Percentiles rank a stretch among this genome's conserved stretches.
phyloP scores from a whole-genome alignment of 2,113 vertebrate genomes.

The Periophthalmus modestus region DNA sequence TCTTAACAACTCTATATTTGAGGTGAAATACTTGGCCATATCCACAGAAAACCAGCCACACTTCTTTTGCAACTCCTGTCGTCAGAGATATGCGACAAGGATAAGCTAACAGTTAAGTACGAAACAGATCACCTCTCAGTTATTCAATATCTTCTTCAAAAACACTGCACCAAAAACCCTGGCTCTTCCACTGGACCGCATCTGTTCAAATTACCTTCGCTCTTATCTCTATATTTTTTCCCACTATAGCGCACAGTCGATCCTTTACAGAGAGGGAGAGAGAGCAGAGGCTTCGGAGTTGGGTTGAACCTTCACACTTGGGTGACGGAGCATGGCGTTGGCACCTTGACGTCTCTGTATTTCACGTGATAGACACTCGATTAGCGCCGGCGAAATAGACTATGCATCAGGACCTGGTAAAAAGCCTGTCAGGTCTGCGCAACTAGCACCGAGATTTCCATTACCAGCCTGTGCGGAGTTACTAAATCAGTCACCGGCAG shows the following conservation, averaged over 20 bases:
- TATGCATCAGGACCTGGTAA: constrained; percentile 91
- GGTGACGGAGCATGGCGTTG: constrained; percentile 83
- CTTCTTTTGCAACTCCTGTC: no score
- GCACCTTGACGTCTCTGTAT: constrained; percentile 90
- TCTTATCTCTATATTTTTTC: background rate
- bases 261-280: background rate
- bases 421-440: constrained; percentile 89
- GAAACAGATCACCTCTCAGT: background rate
- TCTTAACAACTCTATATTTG: no score
- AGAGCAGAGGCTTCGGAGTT: constrained; percentile 16
- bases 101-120: no score
- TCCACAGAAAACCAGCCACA: no score
- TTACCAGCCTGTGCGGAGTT: constrained; percentile 85
- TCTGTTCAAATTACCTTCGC: background rate
- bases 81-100: no score
- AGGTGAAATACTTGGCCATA: no score
- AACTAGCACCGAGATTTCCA: constrained; percentile 86
- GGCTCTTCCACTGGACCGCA: background rate
- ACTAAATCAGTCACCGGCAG: constrained; percentile 89
- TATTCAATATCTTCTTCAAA: background rate
- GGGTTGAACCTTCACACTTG: constrained; percentile 78
- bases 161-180: background rate
- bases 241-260: background rate
- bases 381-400: constrained; percentile 89
- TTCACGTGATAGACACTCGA: constrained; percentile 94